These are phyloP conservation scores for Aphrophora alni DNA, from an alignment of 2,888 invertebrate species.

Conservation along the genomic window DNA sequence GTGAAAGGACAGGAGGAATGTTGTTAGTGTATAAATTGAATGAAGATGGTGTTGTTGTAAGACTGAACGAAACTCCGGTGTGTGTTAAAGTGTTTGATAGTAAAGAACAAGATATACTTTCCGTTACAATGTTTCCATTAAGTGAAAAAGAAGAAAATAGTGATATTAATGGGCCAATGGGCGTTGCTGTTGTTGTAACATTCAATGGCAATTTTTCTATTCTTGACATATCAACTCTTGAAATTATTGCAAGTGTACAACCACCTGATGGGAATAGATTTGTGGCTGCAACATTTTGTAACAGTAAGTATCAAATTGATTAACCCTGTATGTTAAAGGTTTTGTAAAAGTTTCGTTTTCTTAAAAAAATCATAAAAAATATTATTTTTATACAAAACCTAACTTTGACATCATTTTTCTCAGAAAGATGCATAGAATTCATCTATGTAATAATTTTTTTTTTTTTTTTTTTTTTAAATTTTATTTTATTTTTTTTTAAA, in stretches of 20 bases:
- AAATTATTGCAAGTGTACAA: constrained; percentile 70
- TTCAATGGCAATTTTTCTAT: constrained; percentile 77
- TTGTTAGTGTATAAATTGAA: constrained; percentile 65
- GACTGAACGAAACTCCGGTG: constrained; percentile 40
- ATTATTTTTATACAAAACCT: no score
- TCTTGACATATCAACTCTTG: constrained; percentile 73
- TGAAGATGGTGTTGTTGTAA: constrained; percentile 52
- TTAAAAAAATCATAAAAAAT: no score
- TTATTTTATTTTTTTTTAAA: no score
- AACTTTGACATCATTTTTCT: no score
- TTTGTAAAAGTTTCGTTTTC: no score
- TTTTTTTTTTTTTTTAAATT: no score
- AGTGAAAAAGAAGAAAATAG: constrained; percentile 22
- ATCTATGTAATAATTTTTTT: no score
- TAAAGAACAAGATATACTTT: constrained; percentile 37
- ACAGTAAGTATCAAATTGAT: constrained; percentile 63
- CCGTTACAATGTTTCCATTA: constrained; percentile 40
- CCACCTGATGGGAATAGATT: constrained; percentile 72
- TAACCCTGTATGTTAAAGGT: no score
- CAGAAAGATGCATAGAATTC: no score
- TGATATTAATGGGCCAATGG: constrained; percentile 47
- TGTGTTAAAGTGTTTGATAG: constrained; percentile 29
- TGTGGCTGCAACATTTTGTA: constrained; percentile 84
- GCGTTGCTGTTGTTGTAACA: constrained; percentile 76
- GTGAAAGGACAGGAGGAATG: constrained; percentile 56